These are phyloP conservation scores for Scopus umbretta DNA, from an alignment of 2,113 vertebrate species.

Conservation along the genomic window DNA sequence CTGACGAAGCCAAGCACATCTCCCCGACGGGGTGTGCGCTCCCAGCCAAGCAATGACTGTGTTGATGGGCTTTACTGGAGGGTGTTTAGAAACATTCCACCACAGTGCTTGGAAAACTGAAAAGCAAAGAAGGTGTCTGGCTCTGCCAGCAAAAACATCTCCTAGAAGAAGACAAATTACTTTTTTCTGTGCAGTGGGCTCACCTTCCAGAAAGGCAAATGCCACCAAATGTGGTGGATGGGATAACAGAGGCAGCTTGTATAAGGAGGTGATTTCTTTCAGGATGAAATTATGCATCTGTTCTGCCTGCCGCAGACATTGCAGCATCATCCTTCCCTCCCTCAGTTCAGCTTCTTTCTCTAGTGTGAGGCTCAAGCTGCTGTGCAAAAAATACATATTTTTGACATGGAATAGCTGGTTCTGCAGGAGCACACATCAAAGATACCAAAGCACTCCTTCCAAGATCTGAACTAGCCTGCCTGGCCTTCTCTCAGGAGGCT, in stretches of 20 bases:
- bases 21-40: fast-evolving
- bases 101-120: neutral
- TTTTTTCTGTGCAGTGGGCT: neutral
- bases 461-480: neutral
- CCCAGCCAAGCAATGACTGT: neutral
- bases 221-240: neutral
- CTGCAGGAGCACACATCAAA: neutral
- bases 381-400: neutral
- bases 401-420: neutral
- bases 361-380: neutral
- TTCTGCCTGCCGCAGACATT: neutral
- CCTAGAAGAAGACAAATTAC: slow-evolving; percentile 5
- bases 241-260: neutral
- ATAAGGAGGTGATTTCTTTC: neutral
- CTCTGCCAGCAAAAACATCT: slow-evolving; percentile 42
- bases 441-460: neutral
- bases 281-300: slow-evolving; percentile 17
- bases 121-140: neutral
- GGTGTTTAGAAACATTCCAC: neutral
- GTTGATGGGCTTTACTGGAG: neutral
- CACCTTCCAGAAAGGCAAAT: neutral
- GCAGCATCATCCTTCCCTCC: neutral
- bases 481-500: neutral
- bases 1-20: neutral
- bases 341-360: neutral